Percentiles rank a stretch among this genome's conserved stretches.
Evolutionary conservation across 1,140 invertebrate genomes (phyloP).

Genomic region (Plutomurus gul): DNA sequence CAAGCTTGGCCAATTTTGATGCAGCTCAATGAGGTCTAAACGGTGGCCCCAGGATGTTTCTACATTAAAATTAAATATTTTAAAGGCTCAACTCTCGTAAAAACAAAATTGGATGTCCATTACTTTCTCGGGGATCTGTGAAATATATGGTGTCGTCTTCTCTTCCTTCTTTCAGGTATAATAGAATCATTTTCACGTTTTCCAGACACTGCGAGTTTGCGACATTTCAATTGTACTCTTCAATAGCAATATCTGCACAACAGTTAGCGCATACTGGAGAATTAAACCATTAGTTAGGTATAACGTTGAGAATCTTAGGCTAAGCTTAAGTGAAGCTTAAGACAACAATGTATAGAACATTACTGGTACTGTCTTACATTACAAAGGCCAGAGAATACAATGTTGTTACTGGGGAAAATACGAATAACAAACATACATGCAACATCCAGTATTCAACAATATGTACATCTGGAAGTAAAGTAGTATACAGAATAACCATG

Average conservation of each 20-base stretch:
- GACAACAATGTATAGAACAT: neutral
- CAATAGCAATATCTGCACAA: neutral
- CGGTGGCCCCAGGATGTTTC: neutral
- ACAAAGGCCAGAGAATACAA: too few relatives aligned
- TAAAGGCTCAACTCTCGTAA: neutral
- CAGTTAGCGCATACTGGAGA: neutral
- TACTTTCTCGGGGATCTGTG: neutral
- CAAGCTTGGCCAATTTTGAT: conserved; percentile 13
- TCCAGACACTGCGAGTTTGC: neutral
- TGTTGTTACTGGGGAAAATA: too few relatives aligned
- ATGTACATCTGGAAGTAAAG: too few relatives aligned
- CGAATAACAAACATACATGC: too few relatives aligned
- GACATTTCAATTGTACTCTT: neutral
- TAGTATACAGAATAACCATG: too few relatives aligned
- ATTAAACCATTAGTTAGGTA: neutral
- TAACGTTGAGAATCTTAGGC: neutral
- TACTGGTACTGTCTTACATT: neutral
- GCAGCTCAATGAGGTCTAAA: conserved; percentile 19
- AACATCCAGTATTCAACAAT: too few relatives aligned
- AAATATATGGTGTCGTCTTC: too few relatives aligned
- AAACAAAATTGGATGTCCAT: conserved; percentile 3
- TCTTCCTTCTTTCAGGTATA: neutral
- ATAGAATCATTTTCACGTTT: neutral
- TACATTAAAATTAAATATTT: conserved; percentile 31
- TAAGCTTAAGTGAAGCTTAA: neutral